phyloP scores from a whole-genome alignment of 2,888 invertebrate species.

The Carpatolechia fugitivella region DNA sequence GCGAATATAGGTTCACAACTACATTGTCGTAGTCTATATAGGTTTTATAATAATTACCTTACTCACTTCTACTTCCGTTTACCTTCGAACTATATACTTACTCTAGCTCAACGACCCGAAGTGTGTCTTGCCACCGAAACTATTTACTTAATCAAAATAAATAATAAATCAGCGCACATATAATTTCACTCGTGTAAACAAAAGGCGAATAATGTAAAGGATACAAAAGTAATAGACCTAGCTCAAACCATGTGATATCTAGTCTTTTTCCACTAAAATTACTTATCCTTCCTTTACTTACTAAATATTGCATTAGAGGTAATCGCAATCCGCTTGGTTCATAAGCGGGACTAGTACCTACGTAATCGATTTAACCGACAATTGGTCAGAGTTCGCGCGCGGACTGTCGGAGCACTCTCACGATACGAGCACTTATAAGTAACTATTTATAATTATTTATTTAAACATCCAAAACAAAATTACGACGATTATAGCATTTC shows the following conservation, averaged over 20 bases:
- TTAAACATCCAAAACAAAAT: conserved; percentile 33
- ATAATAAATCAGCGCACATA: conserved; percentile 24
- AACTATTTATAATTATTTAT: conserved; percentile 20
- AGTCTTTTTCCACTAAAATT: conserved; percentile 65
- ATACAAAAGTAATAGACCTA: conserved; percentile 58
- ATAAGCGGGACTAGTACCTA: conserved; percentile 7
- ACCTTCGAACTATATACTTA: conserved; percentile 16
- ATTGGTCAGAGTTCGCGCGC: background rate
- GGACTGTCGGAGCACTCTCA: conserved; percentile 26
- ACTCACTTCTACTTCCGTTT: conserved; percentile 20
- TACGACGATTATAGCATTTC: conserved; percentile 40
- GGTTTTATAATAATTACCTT: conserved; percentile 39
- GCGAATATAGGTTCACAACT: conserved; percentile 38
- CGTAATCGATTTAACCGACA: conserved; percentile 1
- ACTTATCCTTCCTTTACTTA: conserved; percentile 47
- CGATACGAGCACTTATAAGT: conserved; percentile 22
- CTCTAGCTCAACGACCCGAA: too few relatives aligned
- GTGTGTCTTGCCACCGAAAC: conserved; percentile 30
- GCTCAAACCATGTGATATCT: conserved; percentile 79
- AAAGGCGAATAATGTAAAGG: conserved; percentile 26
- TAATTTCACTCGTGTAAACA: conserved; percentile 16
- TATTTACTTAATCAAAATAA: conserved; percentile 41
- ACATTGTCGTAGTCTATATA: conserved; percentile 34
- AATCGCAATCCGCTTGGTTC: conserved; percentile 11
- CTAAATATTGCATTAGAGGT: conserved; percentile 21